Evolutionary conservation across 1,140 invertebrate species (phyloP).

Genomic region (Melipona quadrifasciata): DNA sequence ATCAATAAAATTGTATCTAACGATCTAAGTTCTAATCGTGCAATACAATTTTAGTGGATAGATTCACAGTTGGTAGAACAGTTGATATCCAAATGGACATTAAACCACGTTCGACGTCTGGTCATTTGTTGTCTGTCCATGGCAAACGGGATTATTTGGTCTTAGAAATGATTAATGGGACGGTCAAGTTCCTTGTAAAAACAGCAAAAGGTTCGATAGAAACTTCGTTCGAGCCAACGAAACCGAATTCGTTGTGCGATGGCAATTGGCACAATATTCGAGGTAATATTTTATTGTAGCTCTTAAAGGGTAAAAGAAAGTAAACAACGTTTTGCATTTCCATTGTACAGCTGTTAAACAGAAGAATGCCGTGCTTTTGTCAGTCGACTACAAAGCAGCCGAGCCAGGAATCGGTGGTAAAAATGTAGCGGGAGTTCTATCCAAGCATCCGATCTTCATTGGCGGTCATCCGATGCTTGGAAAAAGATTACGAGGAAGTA

Average conservation of each 20-base stretch:
- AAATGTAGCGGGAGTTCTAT: constrained; percentile 87
- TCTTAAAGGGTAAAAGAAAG: background rate
- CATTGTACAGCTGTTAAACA: constrained; percentile 88
- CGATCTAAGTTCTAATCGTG: background rate
- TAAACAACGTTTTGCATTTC: constrained; percentile 34
- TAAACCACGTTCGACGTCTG: constrained; percentile 91
- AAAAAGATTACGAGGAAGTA: constrained; percentile 83
- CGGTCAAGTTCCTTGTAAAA: constrained; percentile 91
- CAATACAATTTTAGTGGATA: constrained; percentile 81
- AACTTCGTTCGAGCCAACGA: constrained; percentile 87
- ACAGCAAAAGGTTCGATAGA: constrained; percentile 91
- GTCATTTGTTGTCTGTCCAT: constrained; percentile 91
- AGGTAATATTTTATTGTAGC: constrained; percentile 82
- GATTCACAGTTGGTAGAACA: constrained; percentile 89
- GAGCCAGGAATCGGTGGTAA: constrained; percentile 86
- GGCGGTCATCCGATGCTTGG: constrained; percentile 90
- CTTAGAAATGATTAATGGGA: constrained; percentile 93
- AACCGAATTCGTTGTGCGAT: constrained; percentile 92
- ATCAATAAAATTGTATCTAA: background rate
- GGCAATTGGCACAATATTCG: constrained; percentile 96
- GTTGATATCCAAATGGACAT: constrained; percentile 93
- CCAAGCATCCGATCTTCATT: constrained; percentile 92
- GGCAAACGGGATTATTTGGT: constrained; percentile 91
- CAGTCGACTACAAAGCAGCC: constrained; percentile 89
- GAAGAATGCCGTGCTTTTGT: constrained; percentile 91